Percentiles rank a stretch among this genome's conserved stretches.
Conservation (phyloP, 2,888 invertebrate species). For the Microdon myrmicae region DNA sequence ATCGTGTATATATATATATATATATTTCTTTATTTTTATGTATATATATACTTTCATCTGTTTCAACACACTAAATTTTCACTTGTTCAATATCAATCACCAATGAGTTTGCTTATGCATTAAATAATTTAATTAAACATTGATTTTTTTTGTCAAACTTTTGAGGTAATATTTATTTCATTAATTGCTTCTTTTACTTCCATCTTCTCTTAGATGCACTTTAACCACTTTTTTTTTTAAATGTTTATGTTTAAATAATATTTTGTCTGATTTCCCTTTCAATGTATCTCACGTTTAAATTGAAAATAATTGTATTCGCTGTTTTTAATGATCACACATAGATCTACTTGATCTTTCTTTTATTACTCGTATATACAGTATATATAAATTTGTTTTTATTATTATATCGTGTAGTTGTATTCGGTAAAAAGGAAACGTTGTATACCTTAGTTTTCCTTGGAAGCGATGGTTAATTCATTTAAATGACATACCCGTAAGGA, state of each 20-base stretch:
- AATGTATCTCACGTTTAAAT: constrained; percentile 16
- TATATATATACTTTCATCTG: constrained; percentile 11
- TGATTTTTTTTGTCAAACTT: constrained; percentile 37
- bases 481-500: not conserved
- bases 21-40: constrained; percentile 13
- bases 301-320: constrained; percentile 37
- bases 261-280: constrained; percentile 4
- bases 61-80: constrained; percentile 41
- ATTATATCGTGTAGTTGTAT: not conserved
- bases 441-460: constrained; percentile 2
- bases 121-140: constrained; percentile 11
- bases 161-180: constrained; percentile 35
- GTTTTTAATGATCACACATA: constrained; percentile 45
- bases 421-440: not conserved
- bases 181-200: constrained; percentile 41
- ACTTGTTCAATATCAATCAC: constrained; percentile 44
- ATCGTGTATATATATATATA: constrained; percentile 26
- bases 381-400: not conserved
- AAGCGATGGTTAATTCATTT: constrained; percentile 6
- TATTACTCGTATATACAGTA: too few relatives aligned
- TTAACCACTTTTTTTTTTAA: constrained; percentile 2
- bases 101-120: constrained; percentile 39
- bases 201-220: constrained; percentile 6
- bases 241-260: constrained; percentile 19
- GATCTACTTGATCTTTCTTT: constrained; percentile 18